phyloP scores from a whole-genome alignment of 2,888 invertebrate species.

The Dysmachus trigonus region DNA sequence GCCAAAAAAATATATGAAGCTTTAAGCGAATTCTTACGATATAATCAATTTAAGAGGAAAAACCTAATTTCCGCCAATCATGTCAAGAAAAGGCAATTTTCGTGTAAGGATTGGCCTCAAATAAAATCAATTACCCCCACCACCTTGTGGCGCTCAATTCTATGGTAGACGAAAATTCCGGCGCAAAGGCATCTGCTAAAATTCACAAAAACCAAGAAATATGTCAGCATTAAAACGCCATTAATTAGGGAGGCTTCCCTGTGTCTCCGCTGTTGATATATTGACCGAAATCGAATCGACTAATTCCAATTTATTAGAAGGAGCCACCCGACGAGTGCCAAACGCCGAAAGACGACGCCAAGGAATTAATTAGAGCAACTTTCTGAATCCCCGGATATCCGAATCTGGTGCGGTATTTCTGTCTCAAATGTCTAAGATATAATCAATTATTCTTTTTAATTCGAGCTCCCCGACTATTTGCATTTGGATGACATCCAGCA shows the following conservation, averaged over 20 bases:
- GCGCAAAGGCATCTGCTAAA: background rate
- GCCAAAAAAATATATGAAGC: background rate
- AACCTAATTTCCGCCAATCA: background rate
- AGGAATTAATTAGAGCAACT: background rate
- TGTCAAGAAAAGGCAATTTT: background rate
- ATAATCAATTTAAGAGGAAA: background rate
- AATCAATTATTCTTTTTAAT: background rate
- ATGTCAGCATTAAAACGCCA: background rate
- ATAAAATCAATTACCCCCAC: background rate
- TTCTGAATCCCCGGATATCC: background rate
- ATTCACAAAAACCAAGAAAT: background rate
- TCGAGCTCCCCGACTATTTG: background rate
- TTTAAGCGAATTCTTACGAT: background rate
- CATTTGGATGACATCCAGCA: background rate
- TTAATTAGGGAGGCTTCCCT: background rate
- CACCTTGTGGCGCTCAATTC: background rate
- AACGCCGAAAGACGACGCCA: background rate
- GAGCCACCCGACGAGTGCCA: background rate
- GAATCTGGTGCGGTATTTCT: background rate
- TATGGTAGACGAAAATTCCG: background rate
- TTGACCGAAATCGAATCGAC: background rate
- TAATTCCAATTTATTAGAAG: background rate
- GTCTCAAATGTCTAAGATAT: background rate
- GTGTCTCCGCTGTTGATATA: background rate
- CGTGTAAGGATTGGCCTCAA: background rate